phyloP scores from a whole-genome alignment of 2,797 vertebrate species.

The Acanthopagrus latus region DNA sequence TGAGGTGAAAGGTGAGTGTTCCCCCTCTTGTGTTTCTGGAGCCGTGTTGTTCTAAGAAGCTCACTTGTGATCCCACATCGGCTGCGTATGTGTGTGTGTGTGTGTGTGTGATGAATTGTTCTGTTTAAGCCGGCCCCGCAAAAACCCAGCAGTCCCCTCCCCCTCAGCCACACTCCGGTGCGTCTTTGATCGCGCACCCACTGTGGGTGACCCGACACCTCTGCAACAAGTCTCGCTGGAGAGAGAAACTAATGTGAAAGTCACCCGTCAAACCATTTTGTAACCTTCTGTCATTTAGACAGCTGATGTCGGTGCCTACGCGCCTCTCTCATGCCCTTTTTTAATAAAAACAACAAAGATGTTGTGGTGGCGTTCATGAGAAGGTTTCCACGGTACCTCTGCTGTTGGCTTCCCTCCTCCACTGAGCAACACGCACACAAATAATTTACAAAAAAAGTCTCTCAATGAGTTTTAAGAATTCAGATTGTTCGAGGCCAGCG shows the following conservation, averaged over 20 bases:
- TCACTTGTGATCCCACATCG: constrained; percentile 66
- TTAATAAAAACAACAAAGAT: constrained; percentile 21
- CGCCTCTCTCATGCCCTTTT: not conserved
- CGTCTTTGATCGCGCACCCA: constrained; percentile 55
- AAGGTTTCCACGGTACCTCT: not conserved
- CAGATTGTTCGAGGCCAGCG: constrained; percentile 38
- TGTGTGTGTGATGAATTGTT: constrained; percentile 49
- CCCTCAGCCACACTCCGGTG: constrained; percentile 54
- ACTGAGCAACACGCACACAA: not conserved
- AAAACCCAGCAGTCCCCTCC: constrained; percentile 53
- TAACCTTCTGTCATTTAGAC: not conserved
- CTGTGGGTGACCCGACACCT: constrained; percentile 55
- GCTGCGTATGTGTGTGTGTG: constrained; percentile 4
- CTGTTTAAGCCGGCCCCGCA: constrained; percentile 38
- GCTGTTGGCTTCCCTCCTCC: not conserved
- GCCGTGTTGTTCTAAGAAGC: constrained; percentile 73
- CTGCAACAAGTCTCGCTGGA: constrained; percentile 37
- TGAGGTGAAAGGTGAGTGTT: constrained; percentile 56
- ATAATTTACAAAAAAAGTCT: constrained; percentile 1
- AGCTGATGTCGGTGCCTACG: not conserved
- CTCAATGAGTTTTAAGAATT: constrained; percentile 29
- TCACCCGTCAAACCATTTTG: not conserved
- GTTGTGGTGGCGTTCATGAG: not conserved
- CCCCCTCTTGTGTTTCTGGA: constrained; percentile 45
- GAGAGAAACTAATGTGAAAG: constrained; percentile 42